phyloP scores from a whole-genome alignment of 2,113 vertebrate species.

The Naja naja region DNA sequence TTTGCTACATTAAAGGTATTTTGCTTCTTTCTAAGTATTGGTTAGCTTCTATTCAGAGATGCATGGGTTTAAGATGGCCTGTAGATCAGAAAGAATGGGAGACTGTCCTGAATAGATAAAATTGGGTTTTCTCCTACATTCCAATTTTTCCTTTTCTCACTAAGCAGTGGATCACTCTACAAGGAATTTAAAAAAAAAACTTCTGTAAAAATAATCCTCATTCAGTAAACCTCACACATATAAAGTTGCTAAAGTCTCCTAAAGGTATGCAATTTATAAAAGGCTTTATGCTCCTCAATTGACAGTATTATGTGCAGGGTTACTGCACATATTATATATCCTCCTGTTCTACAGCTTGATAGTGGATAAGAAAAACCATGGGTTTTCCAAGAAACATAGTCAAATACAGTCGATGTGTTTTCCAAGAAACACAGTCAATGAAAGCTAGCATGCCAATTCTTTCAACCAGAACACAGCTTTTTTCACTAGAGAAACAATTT shows the following conservation, averaged over 20 bases:
- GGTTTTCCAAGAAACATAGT: constrained; percentile 6
- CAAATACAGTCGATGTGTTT: background rate
- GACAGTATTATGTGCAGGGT: constrained; percentile 50
- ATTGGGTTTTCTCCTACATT: background rate
- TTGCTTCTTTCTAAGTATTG: background rate
- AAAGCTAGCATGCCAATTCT: constrained; percentile 39
- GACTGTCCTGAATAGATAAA: background rate
- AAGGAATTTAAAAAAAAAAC: constrained; percentile 1
- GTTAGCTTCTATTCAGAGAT: background rate
- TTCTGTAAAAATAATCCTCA: constrained; percentile 32
- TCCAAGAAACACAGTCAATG: constrained; percentile 33
- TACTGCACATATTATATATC: constrained; percentile 43
- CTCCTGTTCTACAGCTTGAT: constrained; percentile 34
- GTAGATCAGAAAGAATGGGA: background rate
- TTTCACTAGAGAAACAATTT: constrained; percentile 38
- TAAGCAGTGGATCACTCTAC: constrained; percentile 9
- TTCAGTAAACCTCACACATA: constrained; percentile 41
- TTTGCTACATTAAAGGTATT: background rate
- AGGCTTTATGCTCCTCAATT: constrained; percentile 54
- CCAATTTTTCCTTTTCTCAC: background rate
- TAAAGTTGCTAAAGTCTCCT: constrained; percentile 2
- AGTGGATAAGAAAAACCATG: constrained; percentile 39
- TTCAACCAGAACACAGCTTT: background rate
- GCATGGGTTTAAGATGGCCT: background rate
- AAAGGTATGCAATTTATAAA: constrained; percentile 19